Percentiles rank a stretch among this genome's conserved stretches.
phyloP scores from a whole-genome alignment of 2,888 invertebrate species.

The Scelioninae gen. 2 region DNA sequence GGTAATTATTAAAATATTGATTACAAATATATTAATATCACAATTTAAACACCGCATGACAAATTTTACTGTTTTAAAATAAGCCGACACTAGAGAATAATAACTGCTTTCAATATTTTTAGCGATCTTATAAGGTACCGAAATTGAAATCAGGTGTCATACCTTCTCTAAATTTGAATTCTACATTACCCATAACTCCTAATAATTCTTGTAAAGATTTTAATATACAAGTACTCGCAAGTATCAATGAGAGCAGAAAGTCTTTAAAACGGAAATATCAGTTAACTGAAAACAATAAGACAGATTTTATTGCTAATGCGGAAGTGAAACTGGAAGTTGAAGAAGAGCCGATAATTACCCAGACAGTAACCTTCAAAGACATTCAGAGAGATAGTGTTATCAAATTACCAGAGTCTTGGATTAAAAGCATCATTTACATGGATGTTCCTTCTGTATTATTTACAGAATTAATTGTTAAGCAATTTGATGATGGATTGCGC shows the following conservation, averaged over 20 bases:
- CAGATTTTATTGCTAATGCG: background rate
- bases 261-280: constrained; percentile 1
- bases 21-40: background rate
- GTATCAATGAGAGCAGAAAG: background rate
- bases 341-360: background rate
- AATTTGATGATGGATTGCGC: constrained; percentile 19
- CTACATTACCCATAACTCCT: background rate
- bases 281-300: background rate
- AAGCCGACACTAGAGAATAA: background rate
- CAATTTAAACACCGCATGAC: background rate
- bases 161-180: constrained; percentile 5
- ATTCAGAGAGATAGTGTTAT: constrained; percentile 1
- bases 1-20: constrained; percentile 18
- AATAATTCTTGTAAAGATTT: background rate
- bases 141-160: constrained; percentile 16
- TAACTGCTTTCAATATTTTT: constrained; percentile 6
- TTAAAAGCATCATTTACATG: constrained; percentile 11
- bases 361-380: constrained; percentile 11
- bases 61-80: background rate
- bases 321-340: constrained; percentile 8
- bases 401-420: constrained; percentile 25
- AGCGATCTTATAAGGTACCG: constrained; percentile 5
- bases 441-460: constrained; percentile 24
- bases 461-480: constrained; percentile 14
- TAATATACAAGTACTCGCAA: background rate